These are phyloP conservation scores for Dryomyza anilis DNA, from an alignment of 2,888 invertebrate species.

Conservation along the genomic window DNA sequence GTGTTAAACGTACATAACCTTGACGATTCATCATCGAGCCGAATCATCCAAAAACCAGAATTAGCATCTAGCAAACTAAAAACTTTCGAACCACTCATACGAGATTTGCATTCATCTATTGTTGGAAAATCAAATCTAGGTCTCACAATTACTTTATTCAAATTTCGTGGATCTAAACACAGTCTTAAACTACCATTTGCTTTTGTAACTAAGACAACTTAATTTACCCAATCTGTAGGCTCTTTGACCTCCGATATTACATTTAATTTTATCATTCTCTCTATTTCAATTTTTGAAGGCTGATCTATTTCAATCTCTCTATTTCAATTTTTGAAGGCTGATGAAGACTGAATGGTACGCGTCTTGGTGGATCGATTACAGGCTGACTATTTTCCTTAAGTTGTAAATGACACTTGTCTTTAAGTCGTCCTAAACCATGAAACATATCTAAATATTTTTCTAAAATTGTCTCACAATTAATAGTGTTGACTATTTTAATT, in stretches of 20 bases:
- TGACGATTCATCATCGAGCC: too few species aligned
- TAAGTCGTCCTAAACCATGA: slow-evolving; percentile 21
- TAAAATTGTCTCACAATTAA: slow-evolving; percentile 22
- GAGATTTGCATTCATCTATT: too few species aligned
- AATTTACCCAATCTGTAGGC: not conserved
- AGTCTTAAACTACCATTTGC: not conserved
- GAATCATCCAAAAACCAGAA: too few species aligned
- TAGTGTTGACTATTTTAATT: slow-evolving; percentile 14
- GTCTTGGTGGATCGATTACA: slow-evolving; percentile 13
- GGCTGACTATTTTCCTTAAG: slow-evolving; percentile 14
- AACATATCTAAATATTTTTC: slow-evolving; percentile 21
- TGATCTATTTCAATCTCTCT: too few species aligned
- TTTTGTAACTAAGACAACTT: not conserved
- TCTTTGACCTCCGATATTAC: too few species aligned
- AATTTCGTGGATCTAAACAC: too few species aligned
- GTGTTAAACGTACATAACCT: too few species aligned
- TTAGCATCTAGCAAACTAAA: too few species aligned
- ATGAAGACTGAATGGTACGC: slow-evolving; percentile 21
- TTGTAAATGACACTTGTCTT: slow-evolving; percentile 22
- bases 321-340: slow-evolving; percentile 18
- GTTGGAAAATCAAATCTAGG: too few species aligned
- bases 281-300: not conserved
- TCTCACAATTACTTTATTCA: too few species aligned
- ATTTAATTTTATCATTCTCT: too few species aligned
- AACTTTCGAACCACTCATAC: too few species aligned